Evolutionary conservation across 2,888 invertebrate genomes (phyloP).

Genomic region (Hirtodrosophila trivittata): DNA sequence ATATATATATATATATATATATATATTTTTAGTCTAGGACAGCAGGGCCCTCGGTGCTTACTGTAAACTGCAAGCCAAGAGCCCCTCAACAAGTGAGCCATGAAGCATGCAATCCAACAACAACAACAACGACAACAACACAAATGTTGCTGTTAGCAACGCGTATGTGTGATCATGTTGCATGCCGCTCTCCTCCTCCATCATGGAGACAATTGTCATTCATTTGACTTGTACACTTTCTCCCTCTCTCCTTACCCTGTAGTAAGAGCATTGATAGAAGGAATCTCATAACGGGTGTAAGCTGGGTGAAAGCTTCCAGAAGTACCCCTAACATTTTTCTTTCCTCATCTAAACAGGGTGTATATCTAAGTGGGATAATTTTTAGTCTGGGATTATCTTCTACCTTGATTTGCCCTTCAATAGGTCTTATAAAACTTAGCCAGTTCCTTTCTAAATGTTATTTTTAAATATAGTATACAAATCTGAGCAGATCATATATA

Average conservation of each 20-base stretch:
- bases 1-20: conserved; percentile 9
- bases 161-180: conserved; percentile 50
- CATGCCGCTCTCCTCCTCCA: conserved; percentile 27
- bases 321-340: no score
- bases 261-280: not conserved
- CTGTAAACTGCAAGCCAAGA: conserved; percentile 59
- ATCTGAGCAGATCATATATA: no score
- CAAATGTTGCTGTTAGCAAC: conserved; percentile 27
- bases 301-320: no score
- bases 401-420: no score
- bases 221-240: conserved; percentile 38
- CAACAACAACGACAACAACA: conserved; percentile 14
- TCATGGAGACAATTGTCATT: conserved; percentile 65
- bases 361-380: no score
- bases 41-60: conserved; percentile 60
- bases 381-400: no score
- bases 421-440: no score
- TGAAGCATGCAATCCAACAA: conserved; percentile 65
- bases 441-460: no score
- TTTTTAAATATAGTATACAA: no score
- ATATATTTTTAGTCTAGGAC: conserved; percentile 28
- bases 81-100: conserved; percentile 63
- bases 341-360: no score
- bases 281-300: no score
- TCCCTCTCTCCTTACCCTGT: conserved; percentile 37